Base-by-base conservation (phyloP, 2,797 vertebrate species). In the Phoeniculus purpureus region DNA sequence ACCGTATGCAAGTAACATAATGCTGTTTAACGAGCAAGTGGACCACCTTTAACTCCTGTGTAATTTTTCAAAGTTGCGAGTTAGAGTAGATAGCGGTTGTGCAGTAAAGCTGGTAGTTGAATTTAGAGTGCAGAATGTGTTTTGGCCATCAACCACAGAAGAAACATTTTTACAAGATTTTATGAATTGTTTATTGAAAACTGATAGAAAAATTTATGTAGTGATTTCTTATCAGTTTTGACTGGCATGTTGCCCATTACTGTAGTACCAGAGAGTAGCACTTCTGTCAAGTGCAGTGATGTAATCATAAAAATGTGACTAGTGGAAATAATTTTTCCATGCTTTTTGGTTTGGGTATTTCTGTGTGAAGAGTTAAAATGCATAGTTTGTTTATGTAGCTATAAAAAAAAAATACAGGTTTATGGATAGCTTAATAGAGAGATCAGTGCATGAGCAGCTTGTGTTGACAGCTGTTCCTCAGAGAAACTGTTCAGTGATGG, bases 211-310 rank as follows among this genome's bases (percentile, higher is more conserved):
- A 23, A 54, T 21, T 19, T 48, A 32, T 43, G 6, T 58, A 43
- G 72, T 8, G 19, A 56, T 32, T 76, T 83, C 62, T 56, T 78
- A 43, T 88, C 10, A 31, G 59, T 87, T 89, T 85, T 81, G 70
- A 43, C 87, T 95, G 93, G 70, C 90, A 79, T 50, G 54, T 83
- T 95, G 92, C 93, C 91, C 34, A 26, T 74, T 90, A 20, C 83
- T 88, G 65, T 52, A 61, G n/a, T 85, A 40, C 50, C 47, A 12
- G 74, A 43, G 75, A 88, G 71, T 90, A 79, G 32, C 19, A 51
- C 74, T 87, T 80, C 6, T 84, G 77, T 84, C n/a, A 65, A 81
- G 52, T 91, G 61, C 84, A 32, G 64, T 72, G 52, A 37, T 81
- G 45, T 1, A 79, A 62, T 77, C 62, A 79, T 71, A 40, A 70